Evolutionary conservation across 2,888 invertebrate genomes (phyloP), one percentile per base, ranked within the genome.

Genomic region (Magallana nippona): DNA sequence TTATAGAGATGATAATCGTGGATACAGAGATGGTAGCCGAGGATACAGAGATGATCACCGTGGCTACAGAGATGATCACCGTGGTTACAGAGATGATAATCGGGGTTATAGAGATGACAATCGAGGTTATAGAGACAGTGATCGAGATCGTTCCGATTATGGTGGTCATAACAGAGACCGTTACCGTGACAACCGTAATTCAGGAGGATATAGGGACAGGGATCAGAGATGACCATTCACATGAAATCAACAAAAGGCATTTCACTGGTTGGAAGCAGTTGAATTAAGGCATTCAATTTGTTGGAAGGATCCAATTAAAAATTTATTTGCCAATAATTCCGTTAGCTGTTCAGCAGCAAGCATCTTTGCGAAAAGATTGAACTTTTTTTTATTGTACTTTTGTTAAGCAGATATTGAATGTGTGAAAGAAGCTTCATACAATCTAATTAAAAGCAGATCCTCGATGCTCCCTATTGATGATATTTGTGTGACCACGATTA

Each of bases 1-100:
- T 62, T 32, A 81, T 57, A 63, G 81, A 55, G 85, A 78, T 78
- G 85, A 82, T 44, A 60, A 84, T 19, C 57, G 82, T 55, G 84
- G 82, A 1, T 77, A 82, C 55, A 60, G 44, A 15, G 78, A 55
- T 27, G 11, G 55, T 62, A 22, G 63, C n/a, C n/a, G 22, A 15
- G 82, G 78, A 56, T n/a, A 82, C 57, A 63, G 81, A 63, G 85
- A 79, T 82, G 85, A 82, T 22, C 62, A 83, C 44, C 60, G 82
- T 11, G 82, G 83, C 11, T 77, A 80, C 79, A 78, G 81, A 19
- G 44, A 79, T n/a, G 58, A 60, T 55, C n/a, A 78, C 5, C 55
- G 82, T 22, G 60, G 79, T n/a, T 85, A 85, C 19, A 78, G 78
- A 22, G 60, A 83, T 44, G 44, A 44, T 44, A 44, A 44, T 44